A percentile compares a stretch with the other conserved stretches of the same genome.
These are phyloP conservation scores for Musca domestica DNA, from an alignment of 1,140 invertebrate species.

Conservation along the genomic window DNA sequence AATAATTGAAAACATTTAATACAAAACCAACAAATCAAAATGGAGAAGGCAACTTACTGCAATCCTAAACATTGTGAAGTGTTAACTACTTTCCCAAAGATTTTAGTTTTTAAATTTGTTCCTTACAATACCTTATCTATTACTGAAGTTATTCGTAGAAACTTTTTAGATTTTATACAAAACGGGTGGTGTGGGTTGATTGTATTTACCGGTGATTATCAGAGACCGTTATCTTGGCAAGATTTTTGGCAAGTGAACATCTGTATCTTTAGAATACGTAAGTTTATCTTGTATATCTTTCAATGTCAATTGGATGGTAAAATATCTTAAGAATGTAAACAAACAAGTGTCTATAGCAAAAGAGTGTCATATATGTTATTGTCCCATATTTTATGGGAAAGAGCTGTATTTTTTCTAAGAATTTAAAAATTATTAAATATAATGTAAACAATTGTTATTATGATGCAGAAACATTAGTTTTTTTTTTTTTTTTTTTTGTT, in stretches of 20 bases:
- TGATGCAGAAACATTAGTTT: too few species aligned
- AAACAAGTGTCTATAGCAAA: too few species aligned
- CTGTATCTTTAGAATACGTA: background rate
- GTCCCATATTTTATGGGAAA: too few species aligned
- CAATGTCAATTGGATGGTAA: conserved; percentile 14
- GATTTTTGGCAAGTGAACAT: too few species aligned
- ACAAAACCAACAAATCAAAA: too few species aligned
- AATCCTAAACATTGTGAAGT: background rate
- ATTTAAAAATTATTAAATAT: too few species aligned
- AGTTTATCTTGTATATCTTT: background rate
- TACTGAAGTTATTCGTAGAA: background rate
- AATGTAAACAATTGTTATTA: too few species aligned
- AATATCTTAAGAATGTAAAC: background rate
- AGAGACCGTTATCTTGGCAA: background rate
- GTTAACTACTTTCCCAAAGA: background rate
- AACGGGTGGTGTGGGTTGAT: background rate
- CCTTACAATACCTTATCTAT: background rate
- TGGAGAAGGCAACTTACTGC: background rate
- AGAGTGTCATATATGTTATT: too few species aligned
- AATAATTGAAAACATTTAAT: background rate
- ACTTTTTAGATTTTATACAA: background rate
- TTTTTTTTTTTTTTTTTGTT: too few species aligned
- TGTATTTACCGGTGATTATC: background rate
- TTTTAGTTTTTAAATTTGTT: background rate
- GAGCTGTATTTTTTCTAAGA: too few species aligned